Evolutionary conservation across 2,888 invertebrate genomes (phyloP).

Genomic region (Hymenopus coronatus): DNA sequence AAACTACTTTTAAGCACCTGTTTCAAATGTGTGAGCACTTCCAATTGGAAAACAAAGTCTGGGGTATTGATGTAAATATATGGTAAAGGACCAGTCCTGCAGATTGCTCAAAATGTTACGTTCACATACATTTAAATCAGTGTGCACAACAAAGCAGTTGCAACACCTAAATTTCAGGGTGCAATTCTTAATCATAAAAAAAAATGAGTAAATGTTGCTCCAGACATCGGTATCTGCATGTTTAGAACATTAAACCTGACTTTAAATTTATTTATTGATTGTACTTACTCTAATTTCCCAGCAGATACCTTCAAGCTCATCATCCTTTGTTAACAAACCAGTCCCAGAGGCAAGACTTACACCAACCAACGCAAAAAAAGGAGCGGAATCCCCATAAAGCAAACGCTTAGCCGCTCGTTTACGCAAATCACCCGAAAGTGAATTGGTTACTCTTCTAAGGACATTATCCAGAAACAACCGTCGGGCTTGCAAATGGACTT

Average conservation of each 20-base stretch:
- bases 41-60: too few relatives aligned
- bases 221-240: too few relatives aligned
- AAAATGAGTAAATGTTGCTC: too few relatives aligned
- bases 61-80: too few relatives aligned
- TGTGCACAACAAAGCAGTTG: too few relatives aligned
- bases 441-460: constrained; percentile 65
- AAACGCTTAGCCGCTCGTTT: constrained; percentile 61
- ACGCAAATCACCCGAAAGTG: constrained; percentile 60
- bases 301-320: constrained; percentile 74
- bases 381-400: constrained; percentile 66
- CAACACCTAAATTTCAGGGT: too few relatives aligned
- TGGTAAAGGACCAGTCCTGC: too few relatives aligned
- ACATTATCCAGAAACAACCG: constrained; percentile 67
- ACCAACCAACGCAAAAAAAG: constrained; percentile 72
- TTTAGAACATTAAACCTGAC: too few relatives aligned
- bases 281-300: constrained; percentile 67
- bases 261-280: background rate
- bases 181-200: background rate
- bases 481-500: constrained; percentile 54
- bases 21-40: too few relatives aligned
- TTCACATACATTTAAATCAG: too few relatives aligned
- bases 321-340: constrained; percentile 71
- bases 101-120: too few relatives aligned
- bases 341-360: constrained; percentile 70
- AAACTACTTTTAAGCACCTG: too few relatives aligned